Conservation (phyloP, 2,888 invertebrate genomes). For the Lymantria monacha region DNA sequence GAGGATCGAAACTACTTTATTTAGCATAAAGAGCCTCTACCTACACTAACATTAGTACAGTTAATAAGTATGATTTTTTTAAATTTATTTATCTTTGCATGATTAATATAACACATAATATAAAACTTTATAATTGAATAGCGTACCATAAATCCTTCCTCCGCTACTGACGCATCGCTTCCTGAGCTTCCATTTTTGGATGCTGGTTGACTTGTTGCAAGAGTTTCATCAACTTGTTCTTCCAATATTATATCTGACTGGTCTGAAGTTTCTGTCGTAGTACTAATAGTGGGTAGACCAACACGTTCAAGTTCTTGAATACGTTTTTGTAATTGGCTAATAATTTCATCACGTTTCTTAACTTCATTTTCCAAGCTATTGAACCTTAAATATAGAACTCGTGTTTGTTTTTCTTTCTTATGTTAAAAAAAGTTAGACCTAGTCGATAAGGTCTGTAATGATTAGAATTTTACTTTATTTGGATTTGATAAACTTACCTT, state of each 20-base stretch:
- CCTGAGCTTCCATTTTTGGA: conserved; percentile 69
- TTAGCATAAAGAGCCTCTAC: too few species aligned
- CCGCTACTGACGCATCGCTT: conserved; percentile 66
- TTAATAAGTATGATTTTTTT: too few species aligned
- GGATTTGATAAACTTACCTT: conserved; percentile 48
- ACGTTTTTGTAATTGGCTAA: conserved; percentile 87
- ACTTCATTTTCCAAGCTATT: conserved; percentile 90
- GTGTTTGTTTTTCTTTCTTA: background rate
- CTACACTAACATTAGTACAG: too few species aligned
- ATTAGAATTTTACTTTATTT: too few species aligned
- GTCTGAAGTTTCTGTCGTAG: conserved; percentile 26
- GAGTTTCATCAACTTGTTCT: conserved; percentile 19
- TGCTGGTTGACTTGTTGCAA: conserved; percentile 25
- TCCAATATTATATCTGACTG: conserved; percentile 17
- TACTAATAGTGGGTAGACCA: conserved; percentile 45
- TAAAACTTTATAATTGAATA: too few species aligned
- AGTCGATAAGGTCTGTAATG: too few species aligned
- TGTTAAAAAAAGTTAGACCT: too few species aligned
- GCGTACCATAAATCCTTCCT: conserved; percentile 76
- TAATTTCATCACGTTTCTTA: conserved; percentile 90
- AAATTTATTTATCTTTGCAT: too few species aligned
- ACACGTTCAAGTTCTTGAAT: conserved; percentile 85
- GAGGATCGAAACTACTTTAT: too few species aligned
- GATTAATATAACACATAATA: too few species aligned
- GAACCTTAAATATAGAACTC: conserved; percentile 72